Percentiles rank a stretch among this genome's conserved stretches.
phyloP scores from a whole-genome alignment of 2,888 invertebrate species.

The Clitarchus hookeri region DNA sequence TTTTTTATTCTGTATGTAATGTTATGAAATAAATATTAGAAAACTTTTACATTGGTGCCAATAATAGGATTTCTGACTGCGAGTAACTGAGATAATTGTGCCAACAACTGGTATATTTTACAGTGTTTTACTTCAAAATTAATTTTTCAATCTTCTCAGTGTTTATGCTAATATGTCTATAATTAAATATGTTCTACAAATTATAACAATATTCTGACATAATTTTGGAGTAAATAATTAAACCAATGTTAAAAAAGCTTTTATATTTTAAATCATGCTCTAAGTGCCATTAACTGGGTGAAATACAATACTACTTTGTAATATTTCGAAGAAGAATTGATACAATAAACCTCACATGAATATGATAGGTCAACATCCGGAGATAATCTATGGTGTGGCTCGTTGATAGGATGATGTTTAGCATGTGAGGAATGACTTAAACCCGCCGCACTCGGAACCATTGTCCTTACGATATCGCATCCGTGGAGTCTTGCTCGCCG shows the following conservation, averaged over 20 bases:
- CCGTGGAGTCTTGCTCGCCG: no score
- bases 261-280: no score
- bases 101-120: not conserved
- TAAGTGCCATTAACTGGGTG: not conserved
- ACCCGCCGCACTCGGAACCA: no score
- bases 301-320: no score
- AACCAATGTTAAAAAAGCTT: not conserved
- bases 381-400: no score
- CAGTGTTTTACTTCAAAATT: not conserved
- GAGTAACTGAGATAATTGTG: not conserved
- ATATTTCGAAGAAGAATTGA: no score
- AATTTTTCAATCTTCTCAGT: not conserved
- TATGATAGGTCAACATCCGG: no score
- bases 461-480: no score
- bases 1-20: not conserved
- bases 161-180: no score
- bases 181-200: not conserved
- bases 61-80: slow-evolving; percentile 17
- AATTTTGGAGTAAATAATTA: not conserved
- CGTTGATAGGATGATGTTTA: no score
- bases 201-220: not conserved
- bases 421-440: no score
- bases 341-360: no score
- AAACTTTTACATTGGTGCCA: not conserved
- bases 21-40: not conserved